phyloP scores from a whole-genome alignment of 2,888 invertebrate genomes.

The Epistrophella euchroma region DNA sequence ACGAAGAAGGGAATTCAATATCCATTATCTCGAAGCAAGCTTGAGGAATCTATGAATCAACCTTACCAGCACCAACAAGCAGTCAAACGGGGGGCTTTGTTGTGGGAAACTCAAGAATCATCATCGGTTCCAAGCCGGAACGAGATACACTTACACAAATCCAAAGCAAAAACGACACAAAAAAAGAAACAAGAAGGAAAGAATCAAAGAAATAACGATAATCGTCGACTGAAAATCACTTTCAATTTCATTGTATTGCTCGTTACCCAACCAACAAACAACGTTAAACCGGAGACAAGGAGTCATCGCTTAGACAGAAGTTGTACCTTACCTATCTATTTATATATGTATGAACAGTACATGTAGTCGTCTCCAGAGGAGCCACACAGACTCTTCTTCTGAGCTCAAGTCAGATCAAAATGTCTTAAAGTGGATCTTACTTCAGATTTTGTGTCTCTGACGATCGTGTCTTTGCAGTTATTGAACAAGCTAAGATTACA shows the following conservation, averaged over 20 bases:
- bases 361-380: neutral
- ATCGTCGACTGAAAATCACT: constrained; percentile 58
- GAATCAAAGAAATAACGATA: constrained; percentile 51
- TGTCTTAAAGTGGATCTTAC: constrained; percentile 55
- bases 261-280: constrained; percentile 7
- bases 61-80: neutral
- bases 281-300: constrained; percentile 23
- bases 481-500: constrained; percentile 25
- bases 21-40: constrained; percentile 28
- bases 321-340: constrained; percentile 7
- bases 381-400: constrained; percentile 38
- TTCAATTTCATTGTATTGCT: constrained; percentile 63
- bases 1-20: constrained; percentile 54
- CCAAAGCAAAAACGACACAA: constrained; percentile 14
- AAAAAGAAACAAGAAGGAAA: constrained; percentile 31
- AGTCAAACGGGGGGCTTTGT: constrained; percentile 49
- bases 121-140: constrained; percentile 55
- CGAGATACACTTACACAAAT: constrained; percentile 30
- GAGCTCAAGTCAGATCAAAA: constrained; percentile 39
- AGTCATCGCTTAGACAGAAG: constrained; percentile 41
- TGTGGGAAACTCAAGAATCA: constrained; percentile 64
- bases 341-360: neutral
- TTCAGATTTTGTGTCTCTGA: constrained; percentile 51
- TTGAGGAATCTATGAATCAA: constrained; percentile 43
- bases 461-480: constrained; percentile 65